These are phyloP conservation scores for Anodontia alba DNA, from an alignment of 2,888 invertebrate species.

Conservation along the genomic window DNA sequence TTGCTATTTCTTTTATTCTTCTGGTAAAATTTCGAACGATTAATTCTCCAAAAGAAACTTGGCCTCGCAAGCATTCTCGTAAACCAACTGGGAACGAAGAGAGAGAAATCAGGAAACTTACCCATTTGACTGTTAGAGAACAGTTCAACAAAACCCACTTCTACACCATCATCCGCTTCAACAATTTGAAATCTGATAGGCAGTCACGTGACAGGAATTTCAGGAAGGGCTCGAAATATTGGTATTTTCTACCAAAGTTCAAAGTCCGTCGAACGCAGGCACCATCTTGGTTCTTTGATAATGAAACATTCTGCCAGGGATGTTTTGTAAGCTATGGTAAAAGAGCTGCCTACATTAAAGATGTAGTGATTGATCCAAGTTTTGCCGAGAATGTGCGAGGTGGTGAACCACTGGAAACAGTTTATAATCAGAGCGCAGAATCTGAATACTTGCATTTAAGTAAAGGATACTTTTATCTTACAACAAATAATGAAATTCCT, in stretches of 20 bases:
- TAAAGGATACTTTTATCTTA: slow-evolving; percentile 34
- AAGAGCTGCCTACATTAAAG: slow-evolving; percentile 32
- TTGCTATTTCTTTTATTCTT: neutral
- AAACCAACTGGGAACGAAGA: neutral
- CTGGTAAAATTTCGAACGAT: neutral
- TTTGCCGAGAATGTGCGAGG: slow-evolving; percentile 40
- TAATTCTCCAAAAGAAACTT: neutral
- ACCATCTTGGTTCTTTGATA: slow-evolving; percentile 28
- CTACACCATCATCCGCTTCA: neutral
- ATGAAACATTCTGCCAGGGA: slow-evolving; percentile 30
- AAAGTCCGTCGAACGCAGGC: neutral
- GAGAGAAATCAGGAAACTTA: neutral
- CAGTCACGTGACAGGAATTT: neutral
- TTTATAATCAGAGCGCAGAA: slow-evolving; percentile 40
- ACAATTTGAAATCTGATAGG: neutral
- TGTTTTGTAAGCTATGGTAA: slow-evolving; percentile 38
- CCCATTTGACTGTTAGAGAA: neutral
- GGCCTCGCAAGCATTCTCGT: neutral
- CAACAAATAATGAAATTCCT: neutral
- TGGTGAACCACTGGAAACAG: slow-evolving; percentile 43
- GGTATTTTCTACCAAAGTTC: neutral
- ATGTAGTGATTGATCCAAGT: slow-evolving; percentile 44
- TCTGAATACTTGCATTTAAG: slow-evolving; percentile 27
- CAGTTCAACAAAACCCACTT: neutral
- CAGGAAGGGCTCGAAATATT: neutral